Conservation (phyloP, 2,797 vertebrate genomes). For the Staurois parvus region DNA sequence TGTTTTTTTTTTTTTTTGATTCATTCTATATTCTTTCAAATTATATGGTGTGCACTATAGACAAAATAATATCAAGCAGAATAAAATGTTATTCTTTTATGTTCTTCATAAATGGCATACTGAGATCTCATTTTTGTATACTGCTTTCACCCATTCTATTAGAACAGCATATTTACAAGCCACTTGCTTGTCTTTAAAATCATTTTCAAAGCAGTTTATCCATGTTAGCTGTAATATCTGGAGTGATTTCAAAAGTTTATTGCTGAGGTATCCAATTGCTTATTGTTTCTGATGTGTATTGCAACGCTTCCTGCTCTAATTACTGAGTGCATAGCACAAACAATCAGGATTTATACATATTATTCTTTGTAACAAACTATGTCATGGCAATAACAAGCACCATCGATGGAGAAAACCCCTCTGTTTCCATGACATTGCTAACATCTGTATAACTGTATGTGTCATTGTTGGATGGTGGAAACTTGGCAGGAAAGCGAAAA, state of each 20-base stretch:
- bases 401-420: constrained; percentile 37
- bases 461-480: constrained; percentile 40
- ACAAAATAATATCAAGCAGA: too few species aligned
- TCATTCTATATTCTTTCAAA: too few species aligned
- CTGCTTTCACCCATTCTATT: neutral
- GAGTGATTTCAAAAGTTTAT: neutral
- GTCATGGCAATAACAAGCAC: neutral
- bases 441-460: constrained; percentile 57
- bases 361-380: constrained; percentile 29
- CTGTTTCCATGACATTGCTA: constrained; percentile 49
- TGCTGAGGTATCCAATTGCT: constrained; percentile 14
- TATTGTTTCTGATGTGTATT: constrained; percentile 18
- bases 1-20: too few species aligned
- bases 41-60: too few species aligned
- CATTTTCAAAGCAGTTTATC: neutral
- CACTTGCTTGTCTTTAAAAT: neutral
- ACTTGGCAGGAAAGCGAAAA: constrained; percentile 28
- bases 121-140: neutral
- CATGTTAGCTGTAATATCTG: constrained; percentile 3
- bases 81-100: neutral
- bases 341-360: constrained; percentile 30
- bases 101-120: neutral
- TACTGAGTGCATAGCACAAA: constrained; percentile 7
- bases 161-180: neutral
- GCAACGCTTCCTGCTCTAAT: constrained; percentile 26